Conservation (phyloP, 2,888 invertebrate genomes). For the Teleiodes luculella region DNA sequence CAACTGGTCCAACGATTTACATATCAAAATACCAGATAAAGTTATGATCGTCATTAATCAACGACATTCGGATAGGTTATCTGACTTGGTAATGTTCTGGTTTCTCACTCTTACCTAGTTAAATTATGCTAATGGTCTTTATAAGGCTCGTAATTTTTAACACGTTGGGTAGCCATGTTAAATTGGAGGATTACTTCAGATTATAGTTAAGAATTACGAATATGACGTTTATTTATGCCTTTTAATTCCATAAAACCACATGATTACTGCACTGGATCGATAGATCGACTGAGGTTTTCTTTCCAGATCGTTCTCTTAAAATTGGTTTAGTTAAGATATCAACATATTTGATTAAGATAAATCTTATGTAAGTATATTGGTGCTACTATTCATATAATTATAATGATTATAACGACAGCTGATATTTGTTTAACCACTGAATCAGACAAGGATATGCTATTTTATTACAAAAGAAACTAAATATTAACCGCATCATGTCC, state of each 20-base stretch:
- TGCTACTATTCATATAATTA: too few relatives aligned
- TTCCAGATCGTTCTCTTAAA: too few relatives aligned
- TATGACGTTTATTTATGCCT: not conserved
- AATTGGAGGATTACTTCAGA: conserved; percentile 4
- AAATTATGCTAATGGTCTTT: conserved; percentile 10
- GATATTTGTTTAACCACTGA: too few relatives aligned
- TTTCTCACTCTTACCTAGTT: conserved; percentile 15
- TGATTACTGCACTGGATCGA: too few relatives aligned
- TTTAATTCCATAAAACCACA: too few relatives aligned
- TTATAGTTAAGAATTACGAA: conserved; percentile 1
- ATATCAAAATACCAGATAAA: conserved; percentile 34
- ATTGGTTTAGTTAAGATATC: too few relatives aligned
- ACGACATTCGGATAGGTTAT: conserved; percentile 21
- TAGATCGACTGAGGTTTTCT: too few relatives aligned
- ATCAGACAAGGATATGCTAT: too few relatives aligned
- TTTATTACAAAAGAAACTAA: too few relatives aligned
- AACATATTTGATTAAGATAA: too few relatives aligned
- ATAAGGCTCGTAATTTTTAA: conserved; percentile 8
- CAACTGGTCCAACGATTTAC: conserved; percentile 30
- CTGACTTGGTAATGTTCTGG: conserved; percentile 19
- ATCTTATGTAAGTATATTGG: too few relatives aligned
- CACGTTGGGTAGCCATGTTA: not conserved
- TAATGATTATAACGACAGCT: too few relatives aligned
- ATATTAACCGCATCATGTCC: not conserved
- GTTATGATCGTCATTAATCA: conserved; percentile 38